phyloP scores from a whole-genome alignment of 2,888 invertebrate species.

The Xiphydria camelus region DNA sequence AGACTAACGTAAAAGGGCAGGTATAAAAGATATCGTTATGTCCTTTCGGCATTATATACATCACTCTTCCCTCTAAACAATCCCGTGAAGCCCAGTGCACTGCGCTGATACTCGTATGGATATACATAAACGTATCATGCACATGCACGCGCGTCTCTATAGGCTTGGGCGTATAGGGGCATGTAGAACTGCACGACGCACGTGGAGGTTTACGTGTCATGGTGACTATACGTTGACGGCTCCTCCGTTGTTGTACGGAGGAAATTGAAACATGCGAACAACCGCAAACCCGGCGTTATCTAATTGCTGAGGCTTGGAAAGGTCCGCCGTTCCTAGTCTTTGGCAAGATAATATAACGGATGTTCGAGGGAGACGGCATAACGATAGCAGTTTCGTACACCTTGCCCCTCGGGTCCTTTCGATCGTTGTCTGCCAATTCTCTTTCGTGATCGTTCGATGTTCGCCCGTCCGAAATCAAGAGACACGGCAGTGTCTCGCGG shows the following conservation, averaged over 20 bases:
- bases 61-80: too few species aligned
- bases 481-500: too few species aligned
- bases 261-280: conserved; percentile 52
- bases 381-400: conserved; percentile 43
- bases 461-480: too few species aligned
- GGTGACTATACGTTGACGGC: too few species aligned
- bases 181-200: conserved; percentile 1
- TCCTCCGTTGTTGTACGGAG: conserved; percentile 35
- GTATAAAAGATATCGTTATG: too few species aligned
- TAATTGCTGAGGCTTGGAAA: conserved; percentile 5
- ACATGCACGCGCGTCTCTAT: neutral
- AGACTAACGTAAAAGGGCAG: too few species aligned
- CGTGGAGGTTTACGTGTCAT: conserved; percentile 7
- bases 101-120: neutral
- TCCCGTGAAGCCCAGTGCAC: too few species aligned
- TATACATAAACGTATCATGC: conserved; percentile 1
- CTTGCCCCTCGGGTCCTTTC: too few species aligned
- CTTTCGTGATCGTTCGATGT: too few species aligned
- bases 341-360: too few species aligned
- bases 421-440: too few species aligned
- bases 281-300: conserved; percentile 37
- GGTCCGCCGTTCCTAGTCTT: conserved; percentile 24
- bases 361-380: conserved; percentile 43
- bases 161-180: neutral
- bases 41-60: too few species aligned